Evolutionary conservation across 2,797 vertebrate genomes (phyloP), one percentile per base, ranked within the genome.

Genomic region (Spinibarbus caldwelli): DNA sequence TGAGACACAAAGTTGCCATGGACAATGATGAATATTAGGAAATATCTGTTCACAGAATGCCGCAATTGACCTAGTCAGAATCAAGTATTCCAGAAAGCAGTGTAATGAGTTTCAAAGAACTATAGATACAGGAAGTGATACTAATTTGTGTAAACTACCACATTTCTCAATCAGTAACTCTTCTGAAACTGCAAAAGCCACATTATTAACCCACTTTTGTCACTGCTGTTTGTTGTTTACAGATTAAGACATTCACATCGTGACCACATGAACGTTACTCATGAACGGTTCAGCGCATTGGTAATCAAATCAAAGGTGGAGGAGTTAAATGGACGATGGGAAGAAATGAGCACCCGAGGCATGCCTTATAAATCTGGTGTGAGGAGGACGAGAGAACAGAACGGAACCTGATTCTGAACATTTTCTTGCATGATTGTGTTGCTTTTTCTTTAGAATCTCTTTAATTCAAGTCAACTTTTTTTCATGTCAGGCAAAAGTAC

Each of bases 361-460:
- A 98, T 98, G 98, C 96, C 97, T 98, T 97, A 97, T 96, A 95
- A 97, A 96, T 96, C 95, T 95, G 92, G 93, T 93, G 93, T 96
- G 94, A 94, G 94, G 95, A 93, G 90, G 92, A 94, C 93, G 86
- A 91, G 93, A 93, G 94, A 91, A 90, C 88, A 76, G 93, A 95
- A 92, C 91, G 93, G 93, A 81, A 93, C 95, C 95, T 92, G 92
- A 91, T 95, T 93, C 91, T 90, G 90, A 92, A 79, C 92, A 93
- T 90, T 96, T 96, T 96, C 95, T 96, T 97, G 97, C 97, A 97
- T 98, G 97, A 96, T 93, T 94, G 96, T 97, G 96, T 97, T 95
- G 95, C 95, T 91, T 94, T 94, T 93, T 90, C 88, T 91, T 90
- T 87, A 19, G 52, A 80, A 78, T 80, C 87, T 34, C 57, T 90